phyloP scores from a whole-genome alignment of 2,888 invertebrate genomes.

The Drosophila pegasa region DNA sequence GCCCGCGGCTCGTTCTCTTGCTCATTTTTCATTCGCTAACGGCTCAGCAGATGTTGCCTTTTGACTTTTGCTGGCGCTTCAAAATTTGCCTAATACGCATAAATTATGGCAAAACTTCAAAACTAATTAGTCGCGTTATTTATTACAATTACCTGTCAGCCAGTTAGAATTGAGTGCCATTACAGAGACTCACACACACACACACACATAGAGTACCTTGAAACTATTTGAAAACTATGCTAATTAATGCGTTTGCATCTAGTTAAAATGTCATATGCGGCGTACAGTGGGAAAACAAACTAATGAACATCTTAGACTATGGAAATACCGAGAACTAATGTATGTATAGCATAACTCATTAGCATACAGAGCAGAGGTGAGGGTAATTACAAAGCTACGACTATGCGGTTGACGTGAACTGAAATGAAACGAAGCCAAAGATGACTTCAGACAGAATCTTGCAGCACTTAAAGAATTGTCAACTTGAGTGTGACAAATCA shows the following conservation, averaged over 20 bases:
- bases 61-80: constrained; percentile 35
- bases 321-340: background rate
- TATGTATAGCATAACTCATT: background rate
- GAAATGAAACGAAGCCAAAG: background rate
- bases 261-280: constrained; percentile 57
- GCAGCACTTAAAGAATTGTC: background rate
- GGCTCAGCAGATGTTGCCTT: constrained; percentile 11
- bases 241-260: constrained; percentile 64
- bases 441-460: background rate
- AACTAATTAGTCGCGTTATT: constrained; percentile 71
- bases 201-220: constrained; percentile 26
- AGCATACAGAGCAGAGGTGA: background rate
- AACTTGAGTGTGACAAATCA: background rate
- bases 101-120: constrained; percentile 59
- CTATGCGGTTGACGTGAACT: background rate
- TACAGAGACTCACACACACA: constrained; percentile 24
- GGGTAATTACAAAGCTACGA: background rate
- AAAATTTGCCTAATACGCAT: constrained; percentile 63
- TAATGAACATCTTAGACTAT: background rate
- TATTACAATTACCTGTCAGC: constrained; percentile 74
- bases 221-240: constrained; percentile 61
- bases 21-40: constrained; percentile 9
- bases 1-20: constrained; percentile 8
- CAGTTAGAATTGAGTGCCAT: constrained; percentile 39
- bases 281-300: constrained; percentile 49